Conservation (phyloP, 2,113 vertebrate species). For the Podocnemis expansa region DNA sequence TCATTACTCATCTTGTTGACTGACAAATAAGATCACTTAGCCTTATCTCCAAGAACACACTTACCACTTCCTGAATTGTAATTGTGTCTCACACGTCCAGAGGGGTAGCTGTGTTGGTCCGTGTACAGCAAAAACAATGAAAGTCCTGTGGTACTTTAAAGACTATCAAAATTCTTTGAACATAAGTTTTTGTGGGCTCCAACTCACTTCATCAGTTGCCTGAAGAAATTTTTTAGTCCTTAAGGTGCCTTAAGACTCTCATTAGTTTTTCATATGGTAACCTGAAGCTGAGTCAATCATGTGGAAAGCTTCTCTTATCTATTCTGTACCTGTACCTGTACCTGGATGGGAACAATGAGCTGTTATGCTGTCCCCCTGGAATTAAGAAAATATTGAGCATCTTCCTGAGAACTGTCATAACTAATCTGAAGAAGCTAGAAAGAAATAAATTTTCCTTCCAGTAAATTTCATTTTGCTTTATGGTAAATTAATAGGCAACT, state of each 20-base stretch:
- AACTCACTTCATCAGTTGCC: too few relatives aligned
- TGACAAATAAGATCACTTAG: not conserved
- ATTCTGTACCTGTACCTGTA: not conserved
- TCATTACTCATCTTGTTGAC: not conserved
- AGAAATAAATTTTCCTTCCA: not conserved
- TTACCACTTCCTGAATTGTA: not conserved
- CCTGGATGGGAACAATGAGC: not conserved
- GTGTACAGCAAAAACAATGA: too few relatives aligned
- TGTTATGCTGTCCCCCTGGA: too few relatives aligned
- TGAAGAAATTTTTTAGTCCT: too few relatives aligned
- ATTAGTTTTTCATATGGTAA: too few relatives aligned
- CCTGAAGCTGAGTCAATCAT: not conserved
- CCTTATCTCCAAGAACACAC: not conserved
- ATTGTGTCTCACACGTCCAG: not conserved
- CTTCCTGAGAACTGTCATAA: not conserved
- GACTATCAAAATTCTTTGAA: too few relatives aligned
- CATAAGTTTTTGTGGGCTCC: too few relatives aligned
- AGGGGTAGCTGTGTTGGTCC: too few relatives aligned
- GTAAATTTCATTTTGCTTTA: not conserved
- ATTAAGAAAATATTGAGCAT: not conserved
- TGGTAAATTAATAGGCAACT: not conserved
- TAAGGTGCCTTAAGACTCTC: too few relatives aligned
- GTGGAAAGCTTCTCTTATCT: not conserved
- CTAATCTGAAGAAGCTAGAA: not conserved
- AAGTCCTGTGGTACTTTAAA: too few relatives aligned